Percentiles rank a stretch among this genome's conserved stretches.
phyloP scores from a whole-genome alignment of 2,888 invertebrate genomes.

The Nudaria mundana region DNA sequence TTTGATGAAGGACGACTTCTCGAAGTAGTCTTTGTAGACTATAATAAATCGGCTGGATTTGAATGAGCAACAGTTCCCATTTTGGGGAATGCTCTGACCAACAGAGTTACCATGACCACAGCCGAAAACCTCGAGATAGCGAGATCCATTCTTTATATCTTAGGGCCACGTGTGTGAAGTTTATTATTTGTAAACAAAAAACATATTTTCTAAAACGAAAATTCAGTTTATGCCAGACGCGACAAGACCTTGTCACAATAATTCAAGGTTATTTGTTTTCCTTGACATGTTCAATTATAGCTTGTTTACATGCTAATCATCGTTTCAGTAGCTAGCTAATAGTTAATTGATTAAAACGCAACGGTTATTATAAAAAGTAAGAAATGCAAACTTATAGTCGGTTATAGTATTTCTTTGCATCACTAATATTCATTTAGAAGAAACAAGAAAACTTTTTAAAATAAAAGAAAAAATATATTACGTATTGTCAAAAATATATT shows the following conservation, averaged over 20 bases:
- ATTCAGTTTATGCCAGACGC: not conserved
- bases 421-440: too few relatives aligned
- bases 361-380: not conserved
- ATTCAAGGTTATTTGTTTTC: conserved; percentile 19
- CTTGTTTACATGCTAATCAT: conserved; percentile 14
- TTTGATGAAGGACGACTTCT: too few relatives aligned
- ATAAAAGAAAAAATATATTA: not conserved
- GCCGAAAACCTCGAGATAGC: too few relatives aligned
- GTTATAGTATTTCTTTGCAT: too few relatives aligned
- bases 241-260: conserved; percentile 11
- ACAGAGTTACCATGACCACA: too few relatives aligned
- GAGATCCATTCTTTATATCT: not conserved
- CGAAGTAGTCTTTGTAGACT: too few relatives aligned
- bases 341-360: not conserved
- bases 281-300: conserved; percentile 20
- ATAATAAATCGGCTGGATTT: too few relatives aligned
- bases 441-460: not conserved
- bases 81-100: too few relatives aligned
- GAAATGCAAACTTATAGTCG: not conserved
- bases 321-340: not conserved
- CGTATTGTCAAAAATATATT: too few relatives aligned
- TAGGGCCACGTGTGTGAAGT: too few relatives aligned
- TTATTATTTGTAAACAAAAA: not conserved
- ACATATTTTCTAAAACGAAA: not conserved
- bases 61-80: too few relatives aligned